phyloP scores from a whole-genome alignment of 1,140 invertebrate species.

The Mactra quadrangularis region DNA sequence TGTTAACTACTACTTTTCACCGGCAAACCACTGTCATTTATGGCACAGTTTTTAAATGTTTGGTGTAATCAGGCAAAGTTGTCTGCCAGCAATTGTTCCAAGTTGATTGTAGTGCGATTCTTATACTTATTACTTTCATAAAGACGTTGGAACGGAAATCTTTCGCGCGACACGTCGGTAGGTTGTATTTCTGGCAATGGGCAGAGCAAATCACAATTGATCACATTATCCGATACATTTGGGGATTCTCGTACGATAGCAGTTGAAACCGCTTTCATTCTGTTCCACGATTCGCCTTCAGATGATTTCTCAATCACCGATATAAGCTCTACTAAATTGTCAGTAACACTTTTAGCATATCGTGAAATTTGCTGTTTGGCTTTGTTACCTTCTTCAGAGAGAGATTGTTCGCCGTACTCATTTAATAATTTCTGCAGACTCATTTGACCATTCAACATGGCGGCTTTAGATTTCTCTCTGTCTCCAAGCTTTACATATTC shows the following conservation, averaged over 20 bases:
- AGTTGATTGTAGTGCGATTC: slow-evolving; percentile 12
- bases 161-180: neutral
- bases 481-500: slow-evolving; percentile 60
- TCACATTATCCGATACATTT: slow-evolving; percentile 62
- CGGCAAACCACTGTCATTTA: too few species aligned
- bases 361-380: neutral
- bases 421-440: slow-evolving; percentile 59
- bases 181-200: slow-evolving; percentile 38
- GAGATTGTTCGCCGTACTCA: slow-evolving; percentile 59
- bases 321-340: slow-evolving; percentile 68
- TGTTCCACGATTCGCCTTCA: slow-evolving; percentile 65
- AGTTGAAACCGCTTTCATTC: slow-evolving; percentile 74
- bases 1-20: too few species aligned
- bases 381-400: neutral
- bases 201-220: slow-evolving; percentile 54
- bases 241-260: slow-evolving; percentile 72
- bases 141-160: neutral
- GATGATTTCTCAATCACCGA: slow-evolving; percentile 53
- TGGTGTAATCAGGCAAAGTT: too few species aligned
- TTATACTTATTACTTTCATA: slow-evolving; percentile 31
- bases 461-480: slow-evolving; percentile 32
- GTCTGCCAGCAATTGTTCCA: slow-evolving; percentile 37
- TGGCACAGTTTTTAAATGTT: too few species aligned
- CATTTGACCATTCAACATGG: slow-evolving; percentile 65
- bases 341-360: slow-evolving; percentile 63